These are phyloP conservation scores for Dinoponera quadriceps DNA, from an alignment of 1,140 invertebrate genomes.

Conservation along the genomic window DNA sequence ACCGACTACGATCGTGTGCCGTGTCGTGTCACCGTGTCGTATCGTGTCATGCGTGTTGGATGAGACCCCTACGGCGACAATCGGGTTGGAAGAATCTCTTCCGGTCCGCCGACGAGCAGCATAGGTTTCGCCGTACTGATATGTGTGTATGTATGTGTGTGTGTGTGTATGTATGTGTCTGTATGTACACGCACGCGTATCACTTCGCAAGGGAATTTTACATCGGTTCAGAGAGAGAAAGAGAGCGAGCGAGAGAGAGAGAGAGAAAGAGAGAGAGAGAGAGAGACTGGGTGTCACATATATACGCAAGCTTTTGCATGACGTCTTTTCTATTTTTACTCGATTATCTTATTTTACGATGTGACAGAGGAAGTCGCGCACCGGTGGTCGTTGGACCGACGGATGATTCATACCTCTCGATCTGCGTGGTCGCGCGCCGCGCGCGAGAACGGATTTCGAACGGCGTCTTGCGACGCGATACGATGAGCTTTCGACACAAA, in stretches of 20 bases:
- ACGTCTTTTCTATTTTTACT: constrained; percentile 66
- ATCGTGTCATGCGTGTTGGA: no score
- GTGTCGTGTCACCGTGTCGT: constrained; percentile 20
- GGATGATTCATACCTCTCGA: constrained; percentile 3
- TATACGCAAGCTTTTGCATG: constrained; percentile 52
- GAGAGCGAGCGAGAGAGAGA: no score
- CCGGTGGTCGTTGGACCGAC: constrained; percentile 56
- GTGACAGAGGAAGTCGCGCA: constrained; percentile 28
- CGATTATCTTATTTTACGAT: constrained; percentile 51
- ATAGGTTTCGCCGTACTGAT: constrained; percentile 56
- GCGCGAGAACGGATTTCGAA: no score
- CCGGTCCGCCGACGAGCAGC: constrained; percentile 25
- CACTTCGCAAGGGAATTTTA: constrained; percentile 29
- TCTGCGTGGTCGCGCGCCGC: no score
- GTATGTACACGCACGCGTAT: not conserved
- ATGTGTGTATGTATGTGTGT: no score
- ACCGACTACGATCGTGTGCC: constrained; percentile 20
- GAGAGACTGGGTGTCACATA: constrained; percentile 45
- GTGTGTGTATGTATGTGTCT: no score
- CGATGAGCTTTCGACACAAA: no score
- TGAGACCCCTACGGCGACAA: constrained; percentile 40
- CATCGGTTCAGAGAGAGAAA: constrained; percentile 49
- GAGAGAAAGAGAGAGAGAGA: no score
- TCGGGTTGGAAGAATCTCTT: constrained; percentile 38
- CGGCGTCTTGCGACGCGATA: no score